These are phyloP conservation scores for Poicephalus meyeri DNA, from an alignment of 2,113 vertebrate genomes.

Conservation along the genomic window DNA sequence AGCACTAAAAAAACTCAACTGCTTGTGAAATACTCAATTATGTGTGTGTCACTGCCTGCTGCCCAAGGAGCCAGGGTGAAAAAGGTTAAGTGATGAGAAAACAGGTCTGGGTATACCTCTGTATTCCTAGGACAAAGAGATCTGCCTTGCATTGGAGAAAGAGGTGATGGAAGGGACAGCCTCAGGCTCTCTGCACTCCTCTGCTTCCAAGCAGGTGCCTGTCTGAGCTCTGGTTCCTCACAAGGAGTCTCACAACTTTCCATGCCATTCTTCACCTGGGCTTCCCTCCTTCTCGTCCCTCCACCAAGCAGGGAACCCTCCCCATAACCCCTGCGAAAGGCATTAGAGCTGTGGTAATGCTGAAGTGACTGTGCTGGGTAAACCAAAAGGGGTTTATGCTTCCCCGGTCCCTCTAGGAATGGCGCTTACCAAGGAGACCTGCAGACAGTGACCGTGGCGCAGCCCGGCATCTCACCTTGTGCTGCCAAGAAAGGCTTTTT, in stretches of 20 bases:
- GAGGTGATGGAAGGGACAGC: constrained; percentile 22
- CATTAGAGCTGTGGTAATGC: background rate
- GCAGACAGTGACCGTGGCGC: background rate
- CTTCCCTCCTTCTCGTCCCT: background rate
- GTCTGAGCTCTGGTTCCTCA: background rate
- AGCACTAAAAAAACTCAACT: too few relatives aligned
- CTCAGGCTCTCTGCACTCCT: background rate
- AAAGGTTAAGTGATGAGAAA: background rate
- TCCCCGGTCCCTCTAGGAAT: background rate
- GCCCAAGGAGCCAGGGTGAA: too few relatives aligned
- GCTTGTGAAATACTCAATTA: too few relatives aligned
- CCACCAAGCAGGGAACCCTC: background rate
- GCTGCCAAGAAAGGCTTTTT: background rate
- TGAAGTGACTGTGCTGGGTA: background rate
- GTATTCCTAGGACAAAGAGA: constrained; percentile 10
- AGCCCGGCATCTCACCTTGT: constrained; percentile 28
- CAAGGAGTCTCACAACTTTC: background rate
- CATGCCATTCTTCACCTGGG: background rate
- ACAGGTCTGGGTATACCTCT: background rate
- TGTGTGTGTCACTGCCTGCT: too few relatives aligned
- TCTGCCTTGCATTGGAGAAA: constrained; percentile 16
- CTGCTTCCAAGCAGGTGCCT: constrained; percentile 4
- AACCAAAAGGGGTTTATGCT: background rate
- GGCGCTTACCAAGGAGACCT: background rate
- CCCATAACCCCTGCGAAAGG: background rate